Evolutionary conservation across 1,140 invertebrate genomes (phyloP), one percentile per base, ranked within the genome.

Genomic region (Pectinophora gossypiella): DNA sequence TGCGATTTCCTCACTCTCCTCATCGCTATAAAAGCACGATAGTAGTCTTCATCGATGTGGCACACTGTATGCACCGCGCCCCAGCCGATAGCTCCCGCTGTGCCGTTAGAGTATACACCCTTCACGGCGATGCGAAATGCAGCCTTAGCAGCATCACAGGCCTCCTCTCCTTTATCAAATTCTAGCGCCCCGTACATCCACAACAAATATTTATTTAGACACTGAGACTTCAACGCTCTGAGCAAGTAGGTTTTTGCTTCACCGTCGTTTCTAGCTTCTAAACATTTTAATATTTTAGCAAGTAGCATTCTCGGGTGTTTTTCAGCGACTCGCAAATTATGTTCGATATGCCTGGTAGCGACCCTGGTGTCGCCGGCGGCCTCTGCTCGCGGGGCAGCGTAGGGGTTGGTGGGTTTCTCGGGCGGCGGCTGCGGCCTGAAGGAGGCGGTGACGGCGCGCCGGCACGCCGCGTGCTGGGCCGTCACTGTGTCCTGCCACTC

Each of bases 1-100:
- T 64, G 83, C n/a, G 66, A 64, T 54, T 85, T 85, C 49, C 84
- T 68, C 84, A 87, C 85, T 68, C 73, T 76, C 32, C 72, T 79
- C 19, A 69, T 66, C 10, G 82, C 68, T 48, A 85, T 66, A 62
- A 85, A 84, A 19, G 82, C 80, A 18, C 70, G 68, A 47, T 70
- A 64, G 15, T n/a, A 20, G 51, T 83, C 72, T 13, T 64, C 58
- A 44, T 69, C 54, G 46, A 53, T 64, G 59, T 87, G 84, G 66
- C 84, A 52, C 10, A 81, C 54, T n/a, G 72, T 56, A 56, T 87
- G 84, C 15, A 87, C 50, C 4, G 78, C 80, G 13, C 80, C 84
- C 75, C 77, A 85, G 3, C 72, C 82, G 20, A 85, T 79, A 0
- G 75, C 69, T 56, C 68, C 76, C 2, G 68, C 65, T 3, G 68